These are phyloP conservation scores for Scytalopus superciliaris DNA, from an alignment of 2,113 vertebrate genomes.

Conservation along the genomic window DNA sequence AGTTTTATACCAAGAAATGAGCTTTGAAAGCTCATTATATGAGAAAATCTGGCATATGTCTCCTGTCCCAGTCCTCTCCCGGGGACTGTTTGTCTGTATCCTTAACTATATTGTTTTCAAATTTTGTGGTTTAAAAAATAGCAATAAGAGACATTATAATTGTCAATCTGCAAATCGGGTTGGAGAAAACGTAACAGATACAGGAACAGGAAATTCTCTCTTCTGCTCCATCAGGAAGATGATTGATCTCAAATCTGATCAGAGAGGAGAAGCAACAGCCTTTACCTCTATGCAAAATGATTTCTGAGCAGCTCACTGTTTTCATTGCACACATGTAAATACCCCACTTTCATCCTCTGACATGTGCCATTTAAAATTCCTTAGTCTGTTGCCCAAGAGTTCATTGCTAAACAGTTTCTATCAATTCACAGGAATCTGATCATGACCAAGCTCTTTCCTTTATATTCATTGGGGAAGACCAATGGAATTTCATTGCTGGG, in stretches of 20 bases:
- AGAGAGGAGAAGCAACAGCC: neutral
- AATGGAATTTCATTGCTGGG: fast-evolving
- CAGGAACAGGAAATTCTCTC: neutral
- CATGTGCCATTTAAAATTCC: neutral
- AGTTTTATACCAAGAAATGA: neutral
- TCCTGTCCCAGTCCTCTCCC: neutral
- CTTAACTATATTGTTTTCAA: slow-evolving; percentile 5
- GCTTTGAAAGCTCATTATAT: neutral
- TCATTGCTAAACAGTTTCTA: neutral
- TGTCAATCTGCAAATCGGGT: neutral
- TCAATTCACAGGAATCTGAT: neutral
- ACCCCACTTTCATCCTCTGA: neutral
- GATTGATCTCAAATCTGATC: neutral
- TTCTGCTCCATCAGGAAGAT: neutral
- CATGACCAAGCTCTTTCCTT: neutral
- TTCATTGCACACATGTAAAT: neutral
- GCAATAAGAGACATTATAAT: neutral
- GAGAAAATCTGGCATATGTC: neutral
- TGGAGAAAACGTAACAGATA: neutral
- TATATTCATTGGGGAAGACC: neutral
- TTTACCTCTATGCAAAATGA: neutral
- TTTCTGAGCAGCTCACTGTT: neutral
- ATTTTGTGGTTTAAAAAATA: neutral
- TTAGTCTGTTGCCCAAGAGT: neutral
- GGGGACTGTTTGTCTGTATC: neutral